Evolutionary conservation across 2,797 vertebrate genomes (phyloP).

Genomic region (Pogoniulus pusillus): DNA sequence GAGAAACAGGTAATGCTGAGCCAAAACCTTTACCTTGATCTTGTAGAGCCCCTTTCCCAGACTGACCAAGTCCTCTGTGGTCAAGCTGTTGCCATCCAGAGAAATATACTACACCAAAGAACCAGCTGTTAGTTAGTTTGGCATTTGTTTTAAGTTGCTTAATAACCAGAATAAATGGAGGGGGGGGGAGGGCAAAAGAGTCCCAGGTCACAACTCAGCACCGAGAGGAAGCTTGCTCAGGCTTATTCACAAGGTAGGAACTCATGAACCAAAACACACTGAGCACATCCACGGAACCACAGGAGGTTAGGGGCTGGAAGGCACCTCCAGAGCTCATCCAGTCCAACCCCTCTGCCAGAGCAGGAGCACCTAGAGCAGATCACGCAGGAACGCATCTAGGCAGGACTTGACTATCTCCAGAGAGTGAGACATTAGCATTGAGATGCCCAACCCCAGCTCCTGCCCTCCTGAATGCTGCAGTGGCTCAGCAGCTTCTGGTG

Average conservation of each 20-base stretch:
- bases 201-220: neutral
- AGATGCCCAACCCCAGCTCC: neutral
- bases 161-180: neutral
- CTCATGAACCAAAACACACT: neutral
- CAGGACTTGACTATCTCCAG: too few species aligned
- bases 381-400: too few species aligned
- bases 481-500: neutral
- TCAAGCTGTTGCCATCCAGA: slow-evolving; percentile 91
- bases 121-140: neutral
- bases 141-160: neutral
- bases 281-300: neutral
- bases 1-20: neutral
- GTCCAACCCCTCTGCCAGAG: too few species aligned
- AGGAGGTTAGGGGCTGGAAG: too few species aligned
- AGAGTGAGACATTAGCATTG: neutral
- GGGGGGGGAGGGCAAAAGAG: neutral
- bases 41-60: slow-evolving; percentile 91
- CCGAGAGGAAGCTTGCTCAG: neutral
- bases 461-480: neutral
- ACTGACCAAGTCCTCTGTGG: slow-evolving; percentile 88
- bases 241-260: neutral
- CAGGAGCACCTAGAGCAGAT: too few species aligned
- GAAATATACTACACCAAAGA: slow-evolving; percentile 81
- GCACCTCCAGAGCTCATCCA: too few species aligned
- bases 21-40: slow-evolving; percentile 86